Conservation (phyloP, 2,797 vertebrate genomes). For the Meriones psammophilus region DNA sequence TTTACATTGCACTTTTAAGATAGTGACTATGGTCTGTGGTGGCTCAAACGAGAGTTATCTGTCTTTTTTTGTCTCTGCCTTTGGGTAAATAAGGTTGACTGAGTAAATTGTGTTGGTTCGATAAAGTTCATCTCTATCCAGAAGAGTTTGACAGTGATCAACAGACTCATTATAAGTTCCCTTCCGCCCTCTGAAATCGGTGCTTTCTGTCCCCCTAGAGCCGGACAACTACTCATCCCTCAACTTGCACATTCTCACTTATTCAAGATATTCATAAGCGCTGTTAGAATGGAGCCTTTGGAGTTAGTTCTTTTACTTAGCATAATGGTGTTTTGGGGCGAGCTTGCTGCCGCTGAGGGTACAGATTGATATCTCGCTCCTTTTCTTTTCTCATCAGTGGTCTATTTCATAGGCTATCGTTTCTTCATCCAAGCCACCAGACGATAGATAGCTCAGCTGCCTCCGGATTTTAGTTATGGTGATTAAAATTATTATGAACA, state of each 20-base stretch:
- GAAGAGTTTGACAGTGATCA: not conserved
- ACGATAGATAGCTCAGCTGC: not conserved
- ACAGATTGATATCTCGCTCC: not conserved
- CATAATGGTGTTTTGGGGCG: not conserved
- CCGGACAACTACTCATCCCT: not conserved
- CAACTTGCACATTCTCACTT: not conserved
- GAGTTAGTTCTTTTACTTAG: not conserved
- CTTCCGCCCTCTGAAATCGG: not conserved
- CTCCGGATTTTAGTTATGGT: not conserved
- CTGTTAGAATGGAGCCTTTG: not conserved
- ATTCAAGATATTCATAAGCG: conserved; percentile 11
- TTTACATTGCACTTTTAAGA: not conserved
- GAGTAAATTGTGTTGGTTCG: not conserved
- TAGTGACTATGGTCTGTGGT: not conserved
- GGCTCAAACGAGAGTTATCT: not conserved
- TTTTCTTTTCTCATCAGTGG: not conserved
- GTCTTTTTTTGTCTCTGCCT: not conserved
- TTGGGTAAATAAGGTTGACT: not conserved
- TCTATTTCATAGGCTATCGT: not conserved
- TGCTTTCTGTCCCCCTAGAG: not conserved
- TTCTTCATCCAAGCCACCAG: not conserved
- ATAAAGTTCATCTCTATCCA: not conserved
- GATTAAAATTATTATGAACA: not conserved
- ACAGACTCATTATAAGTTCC: not conserved
- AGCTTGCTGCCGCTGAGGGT: not conserved